Conservation (phyloP, 2,888 invertebrate genomes). For the Napeogenes inachia region DNA sequence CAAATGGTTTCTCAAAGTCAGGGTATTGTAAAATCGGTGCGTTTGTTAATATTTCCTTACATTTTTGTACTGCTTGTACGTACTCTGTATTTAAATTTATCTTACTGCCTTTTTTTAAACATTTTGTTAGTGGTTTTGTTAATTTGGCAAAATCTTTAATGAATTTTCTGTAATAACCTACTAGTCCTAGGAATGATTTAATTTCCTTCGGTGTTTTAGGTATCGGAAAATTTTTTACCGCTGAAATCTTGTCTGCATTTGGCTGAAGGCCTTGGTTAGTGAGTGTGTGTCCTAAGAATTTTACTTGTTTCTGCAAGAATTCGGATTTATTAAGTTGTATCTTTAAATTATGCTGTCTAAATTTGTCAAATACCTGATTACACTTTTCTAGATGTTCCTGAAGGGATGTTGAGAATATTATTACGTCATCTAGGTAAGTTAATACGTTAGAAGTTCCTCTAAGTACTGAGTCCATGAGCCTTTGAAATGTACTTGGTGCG, state of each 20-base stretch:
- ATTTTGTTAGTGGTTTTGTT: conserved; percentile 35
- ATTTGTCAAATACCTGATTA: conserved; percentile 8
- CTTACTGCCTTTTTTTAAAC: conserved; percentile 29
- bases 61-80: conserved; percentile 25
- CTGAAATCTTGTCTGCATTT: conserved; percentile 7
- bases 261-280: conserved; percentile 8
- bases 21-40: conserved; percentile 20
- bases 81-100: conserved; percentile 23
- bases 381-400: too few species aligned
- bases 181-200: conserved; percentile 8
- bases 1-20: conserved; percentile 16
- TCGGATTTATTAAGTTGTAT: background rate
- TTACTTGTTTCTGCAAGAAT: conserved; percentile 2
- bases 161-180: conserved; percentile 43
- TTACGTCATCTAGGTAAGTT: too few species aligned
- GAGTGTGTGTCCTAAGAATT: conserved; percentile 4
- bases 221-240: conserved; percentile 6
- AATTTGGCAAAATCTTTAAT: conserved; percentile 31
- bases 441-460: too few species aligned
- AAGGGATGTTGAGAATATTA: too few species aligned
- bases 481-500: too few species aligned
- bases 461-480: too few species aligned
- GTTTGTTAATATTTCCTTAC: conserved; percentile 27
- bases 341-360: too few species aligned
- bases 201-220: conserved; percentile 7